Evolutionary conservation across 2,113 vertebrate genomes (phyloP).

Genomic region (Eublepharis macularius): DNA sequence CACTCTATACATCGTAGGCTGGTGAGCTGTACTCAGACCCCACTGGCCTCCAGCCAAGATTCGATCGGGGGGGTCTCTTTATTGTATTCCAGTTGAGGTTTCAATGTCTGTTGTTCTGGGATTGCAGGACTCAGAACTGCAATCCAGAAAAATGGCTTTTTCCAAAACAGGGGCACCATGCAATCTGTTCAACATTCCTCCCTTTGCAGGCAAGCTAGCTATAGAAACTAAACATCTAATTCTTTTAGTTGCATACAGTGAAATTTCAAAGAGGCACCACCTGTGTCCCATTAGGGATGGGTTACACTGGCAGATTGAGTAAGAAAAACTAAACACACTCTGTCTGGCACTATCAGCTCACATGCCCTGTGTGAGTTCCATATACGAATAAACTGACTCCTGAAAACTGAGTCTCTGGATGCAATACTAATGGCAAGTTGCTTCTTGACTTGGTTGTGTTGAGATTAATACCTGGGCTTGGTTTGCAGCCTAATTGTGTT

Average conservation of each 20-base stretch:
- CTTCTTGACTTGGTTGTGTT: background rate
- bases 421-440: background rate
- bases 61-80: fast-evolving
- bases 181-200: background rate
- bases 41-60: fast-evolving
- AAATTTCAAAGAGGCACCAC: background rate
- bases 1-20: background rate
- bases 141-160: background rate
- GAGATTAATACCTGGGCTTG: background rate
- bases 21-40: background rate
- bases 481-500: background rate
- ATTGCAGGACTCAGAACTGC: background rate
- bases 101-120: background rate
- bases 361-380: background rate
- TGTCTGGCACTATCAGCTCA: background rate
- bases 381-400: background rate
- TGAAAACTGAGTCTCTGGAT: background rate
- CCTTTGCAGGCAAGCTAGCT: background rate
- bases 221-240: background rate
- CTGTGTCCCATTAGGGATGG: constrained; percentile 2
- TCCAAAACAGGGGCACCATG: background rate
- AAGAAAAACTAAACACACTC: background rate
- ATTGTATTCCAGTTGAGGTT: background rate
- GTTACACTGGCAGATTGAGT: background rate
- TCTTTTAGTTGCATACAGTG: background rate